phyloP scores from a whole-genome alignment of 1,140 invertebrate genomes.

The Eriocheir sinensis region DNA sequence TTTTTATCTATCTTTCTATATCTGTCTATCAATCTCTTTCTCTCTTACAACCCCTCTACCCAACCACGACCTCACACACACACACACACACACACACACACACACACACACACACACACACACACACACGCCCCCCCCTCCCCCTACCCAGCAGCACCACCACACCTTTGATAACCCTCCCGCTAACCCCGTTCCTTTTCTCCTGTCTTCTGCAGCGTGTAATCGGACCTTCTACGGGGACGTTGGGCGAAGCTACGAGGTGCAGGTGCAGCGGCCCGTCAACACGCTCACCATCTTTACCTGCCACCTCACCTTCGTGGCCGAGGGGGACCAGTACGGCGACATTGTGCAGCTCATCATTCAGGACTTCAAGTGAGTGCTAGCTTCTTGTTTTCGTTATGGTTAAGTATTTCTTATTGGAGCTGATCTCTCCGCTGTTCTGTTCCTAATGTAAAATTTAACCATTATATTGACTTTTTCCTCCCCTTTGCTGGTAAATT shows the following conservation, averaged over 20 bases:
- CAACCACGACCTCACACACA: no score
- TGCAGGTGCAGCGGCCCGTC: constrained; percentile 86
- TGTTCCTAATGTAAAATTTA: no score
- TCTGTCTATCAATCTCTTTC: neutral
- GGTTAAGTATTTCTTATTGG: no score
- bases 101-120: neutral
- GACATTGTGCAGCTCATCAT: constrained; percentile 89
- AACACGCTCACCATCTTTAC: constrained; percentile 90
- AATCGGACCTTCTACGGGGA: constrained; percentile 92
- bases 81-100: neutral
- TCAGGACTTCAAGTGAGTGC: constrained; percentile 76
- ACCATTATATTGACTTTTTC: no score
- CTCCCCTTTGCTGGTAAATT: no score
- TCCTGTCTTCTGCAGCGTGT: constrained; percentile 86
- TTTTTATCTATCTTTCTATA: neutral
- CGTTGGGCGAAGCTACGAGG: constrained; percentile 89
- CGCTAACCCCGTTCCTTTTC: neutral
- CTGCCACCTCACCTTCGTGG: constrained; percentile 94
- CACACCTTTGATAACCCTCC: neutral
- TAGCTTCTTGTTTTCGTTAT: no score
- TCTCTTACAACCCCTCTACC: no score
- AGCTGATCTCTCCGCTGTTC: no score
- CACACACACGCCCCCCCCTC: neutral
- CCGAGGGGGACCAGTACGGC: constrained; percentile 90
- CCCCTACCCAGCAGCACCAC: neutral